Conservation (phyloP, 2,888 invertebrate genomes). For the Ophioninae sp. region DNA sequence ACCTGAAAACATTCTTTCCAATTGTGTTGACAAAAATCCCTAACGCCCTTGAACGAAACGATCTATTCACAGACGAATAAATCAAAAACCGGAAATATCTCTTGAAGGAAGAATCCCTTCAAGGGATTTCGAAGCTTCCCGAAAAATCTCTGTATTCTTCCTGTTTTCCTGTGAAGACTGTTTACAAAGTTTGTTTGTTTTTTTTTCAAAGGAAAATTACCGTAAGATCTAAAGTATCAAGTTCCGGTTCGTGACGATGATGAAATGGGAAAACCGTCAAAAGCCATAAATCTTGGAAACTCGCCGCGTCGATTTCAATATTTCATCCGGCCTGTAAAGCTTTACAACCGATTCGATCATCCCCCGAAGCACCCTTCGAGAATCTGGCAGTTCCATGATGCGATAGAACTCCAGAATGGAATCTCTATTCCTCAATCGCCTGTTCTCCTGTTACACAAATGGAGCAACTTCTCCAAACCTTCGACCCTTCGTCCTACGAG, state of each 20-base stretch:
- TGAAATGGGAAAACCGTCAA: no score
- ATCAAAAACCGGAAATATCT: not conserved
- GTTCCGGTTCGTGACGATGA: not conserved
- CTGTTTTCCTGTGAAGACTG: slow-evolving; percentile 56
- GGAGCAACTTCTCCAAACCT: slow-evolving; percentile 67
- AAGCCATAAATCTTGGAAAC: not conserved
- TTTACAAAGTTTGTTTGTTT: slow-evolving; percentile 63
- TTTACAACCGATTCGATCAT: not conserved
- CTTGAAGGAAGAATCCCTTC: not conserved
- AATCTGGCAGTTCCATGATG: not conserved
- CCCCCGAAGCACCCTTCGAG: not conserved
- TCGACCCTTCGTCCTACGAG: slow-evolving; percentile 49
- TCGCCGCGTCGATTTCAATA: no score
- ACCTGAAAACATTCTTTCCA: slow-evolving; percentile 65
- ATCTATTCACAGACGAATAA: slow-evolving; percentile 4
- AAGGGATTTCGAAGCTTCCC: not conserved
- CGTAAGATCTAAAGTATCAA: slow-evolving; percentile 38
- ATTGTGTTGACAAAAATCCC: slow-evolving; percentile 70
- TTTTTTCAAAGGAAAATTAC: slow-evolving; percentile 55
- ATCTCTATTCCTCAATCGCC: slow-evolving; percentile 44
- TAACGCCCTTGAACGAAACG: slow-evolving; percentile 62
- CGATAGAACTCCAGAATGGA: not conserved
- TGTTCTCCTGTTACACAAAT: slow-evolving; percentile 72
- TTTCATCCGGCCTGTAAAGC: no score
- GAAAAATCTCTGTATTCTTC: slow-evolving; percentile 8